Evolutionary conservation across 2,888 invertebrate species (phyloP).

Genomic region (Eristalis arbustorum): DNA sequence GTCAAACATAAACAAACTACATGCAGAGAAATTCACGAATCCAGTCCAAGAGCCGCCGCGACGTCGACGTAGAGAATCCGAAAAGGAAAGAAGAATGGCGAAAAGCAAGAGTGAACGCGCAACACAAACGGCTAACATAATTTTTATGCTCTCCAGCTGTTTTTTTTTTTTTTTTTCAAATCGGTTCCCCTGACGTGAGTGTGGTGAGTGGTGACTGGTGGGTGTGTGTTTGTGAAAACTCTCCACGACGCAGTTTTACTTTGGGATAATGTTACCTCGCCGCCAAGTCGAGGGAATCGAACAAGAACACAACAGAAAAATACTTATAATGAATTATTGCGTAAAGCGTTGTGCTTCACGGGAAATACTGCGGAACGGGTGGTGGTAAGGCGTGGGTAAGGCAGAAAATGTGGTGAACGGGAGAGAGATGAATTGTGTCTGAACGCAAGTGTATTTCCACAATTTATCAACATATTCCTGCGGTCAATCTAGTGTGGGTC

Average conservation of each 20-base stretch:
- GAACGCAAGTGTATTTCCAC: conserved; percentile 14
- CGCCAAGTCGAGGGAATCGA: not conserved
- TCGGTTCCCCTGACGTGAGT: not conserved
- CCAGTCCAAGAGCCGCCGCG: not conserved
- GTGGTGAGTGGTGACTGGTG: not conserved
- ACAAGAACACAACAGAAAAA: not conserved
- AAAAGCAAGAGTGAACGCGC: conserved; percentile 48
- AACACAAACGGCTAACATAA: conserved; percentile 41
- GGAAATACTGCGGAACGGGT: not conserved
- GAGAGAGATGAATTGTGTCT: not conserved
- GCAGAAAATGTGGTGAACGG: not conserved
- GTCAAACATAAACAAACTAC: conserved; percentile 58
- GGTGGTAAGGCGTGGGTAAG: not conserved
- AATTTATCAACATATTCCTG: conserved; percentile 15
- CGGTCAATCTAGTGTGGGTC: not conserved
- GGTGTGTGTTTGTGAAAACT: not conserved
- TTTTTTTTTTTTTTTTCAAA: conserved; percentile 34
- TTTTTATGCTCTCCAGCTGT: conserved; percentile 50
- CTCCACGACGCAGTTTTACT: conserved; percentile 48
- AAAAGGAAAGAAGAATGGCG: conserved; percentile 22
- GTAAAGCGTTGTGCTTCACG: conserved; percentile 16
- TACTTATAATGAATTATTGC: conserved; percentile 13
- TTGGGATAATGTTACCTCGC: not conserved
- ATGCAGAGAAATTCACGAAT: conserved; percentile 9
- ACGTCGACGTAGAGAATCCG: not conserved